Conservation (phyloP, 2,797 vertebrate genomes). For the Argyrosomus regius region DNA sequence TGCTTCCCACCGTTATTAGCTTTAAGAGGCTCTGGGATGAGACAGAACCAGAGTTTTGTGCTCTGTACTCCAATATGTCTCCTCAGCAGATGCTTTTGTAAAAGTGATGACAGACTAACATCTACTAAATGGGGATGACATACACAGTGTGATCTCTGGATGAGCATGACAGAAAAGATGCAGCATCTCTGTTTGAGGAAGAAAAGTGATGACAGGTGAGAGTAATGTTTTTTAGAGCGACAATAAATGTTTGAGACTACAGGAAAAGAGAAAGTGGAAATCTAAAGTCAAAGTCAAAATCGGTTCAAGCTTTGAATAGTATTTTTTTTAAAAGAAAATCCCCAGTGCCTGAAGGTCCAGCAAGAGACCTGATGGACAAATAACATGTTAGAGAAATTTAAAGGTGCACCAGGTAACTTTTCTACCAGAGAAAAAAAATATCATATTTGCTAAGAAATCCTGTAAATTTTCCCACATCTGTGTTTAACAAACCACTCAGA, state of each 20-base stretch:
- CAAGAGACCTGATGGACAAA: background rate
- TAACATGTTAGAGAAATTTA: background rate
- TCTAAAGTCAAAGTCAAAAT: no score
- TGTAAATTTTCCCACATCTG: background rate
- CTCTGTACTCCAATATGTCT: background rate
- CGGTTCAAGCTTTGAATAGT: background rate
- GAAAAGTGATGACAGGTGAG: background rate
- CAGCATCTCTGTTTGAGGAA: conserved; percentile 3
- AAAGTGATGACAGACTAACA: conserved; percentile 39
- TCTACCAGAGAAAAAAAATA: background rate
- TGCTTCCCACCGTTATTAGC: no score
- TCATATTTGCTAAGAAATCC: background rate
- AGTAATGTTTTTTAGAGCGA: background rate
- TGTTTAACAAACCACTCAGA: background rate
- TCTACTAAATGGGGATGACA: no score
- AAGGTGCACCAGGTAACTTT: background rate
- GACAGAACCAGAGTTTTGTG: background rate
- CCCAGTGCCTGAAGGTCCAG: background rate
- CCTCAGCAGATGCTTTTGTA: conserved; percentile 14
- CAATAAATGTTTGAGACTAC: background rate
- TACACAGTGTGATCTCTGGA: conserved; percentile 25
- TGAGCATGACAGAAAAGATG: conserved; percentile 53
- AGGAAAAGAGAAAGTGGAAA: background rate
- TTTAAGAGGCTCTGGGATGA: background rate
- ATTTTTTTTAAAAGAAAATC: background rate